phyloP scores from a whole-genome alignment of 2,113 vertebrate genomes.

The Brachypteracias leptosomus region DNA sequence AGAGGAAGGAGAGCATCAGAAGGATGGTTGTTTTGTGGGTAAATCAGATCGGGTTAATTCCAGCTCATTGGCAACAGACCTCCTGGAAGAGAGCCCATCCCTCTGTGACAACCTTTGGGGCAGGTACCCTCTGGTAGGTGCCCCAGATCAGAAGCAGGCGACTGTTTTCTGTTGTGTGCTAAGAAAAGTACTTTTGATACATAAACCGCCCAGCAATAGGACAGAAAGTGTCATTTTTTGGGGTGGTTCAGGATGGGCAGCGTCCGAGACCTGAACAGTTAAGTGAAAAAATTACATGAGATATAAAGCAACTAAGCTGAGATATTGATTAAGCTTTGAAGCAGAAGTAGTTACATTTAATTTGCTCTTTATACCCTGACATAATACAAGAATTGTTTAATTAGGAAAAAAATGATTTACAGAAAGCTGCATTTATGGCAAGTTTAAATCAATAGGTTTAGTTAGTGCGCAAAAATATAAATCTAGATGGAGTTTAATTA shows the following conservation, averaged over 20 bases:
- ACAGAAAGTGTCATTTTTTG: background rate
- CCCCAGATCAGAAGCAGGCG: background rate
- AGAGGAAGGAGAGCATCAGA: too few relatives aligned
- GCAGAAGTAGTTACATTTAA: background rate
- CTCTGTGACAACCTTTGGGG: fast-evolving
- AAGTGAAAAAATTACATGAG: background rate
- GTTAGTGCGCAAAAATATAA: background rate
- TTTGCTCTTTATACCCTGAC: background rate
- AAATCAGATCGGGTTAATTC: too few relatives aligned
- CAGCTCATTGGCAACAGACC: fast-evolving
- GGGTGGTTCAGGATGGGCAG: background rate
- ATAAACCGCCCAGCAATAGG: background rate
- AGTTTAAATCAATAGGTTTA: background rate
- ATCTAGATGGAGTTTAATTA: background rate
- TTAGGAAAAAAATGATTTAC: conserved; percentile 10
- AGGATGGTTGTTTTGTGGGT: too few relatives aligned
- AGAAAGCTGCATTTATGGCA: background rate
- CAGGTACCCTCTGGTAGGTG: background rate
- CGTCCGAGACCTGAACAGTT: background rate
- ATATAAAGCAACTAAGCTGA: background rate
- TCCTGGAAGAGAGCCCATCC: background rate
- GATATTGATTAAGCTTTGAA: background rate
- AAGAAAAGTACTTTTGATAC: background rate
- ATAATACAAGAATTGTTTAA: conserved; percentile 1
- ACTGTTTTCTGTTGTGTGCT: fast-evolving